Base-by-base conservation (phyloP, 2,113 vertebrate species). In the Eubucco bourcierii region DNA sequence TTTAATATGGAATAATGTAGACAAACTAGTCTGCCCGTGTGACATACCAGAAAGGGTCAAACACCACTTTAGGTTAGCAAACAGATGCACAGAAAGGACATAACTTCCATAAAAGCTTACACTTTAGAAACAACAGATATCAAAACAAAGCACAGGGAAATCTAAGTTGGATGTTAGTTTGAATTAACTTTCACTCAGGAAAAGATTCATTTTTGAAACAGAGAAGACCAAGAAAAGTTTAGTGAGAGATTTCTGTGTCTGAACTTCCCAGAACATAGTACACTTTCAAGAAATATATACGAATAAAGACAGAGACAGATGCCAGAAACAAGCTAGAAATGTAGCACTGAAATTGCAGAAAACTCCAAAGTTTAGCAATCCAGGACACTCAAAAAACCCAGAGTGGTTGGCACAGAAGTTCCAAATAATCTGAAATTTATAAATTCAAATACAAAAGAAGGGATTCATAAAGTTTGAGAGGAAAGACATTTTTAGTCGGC, bases 401-500 rank as follows among this genome's bases (percentile, higher is more conserved):
- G 55, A 90, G 28, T 29, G 94, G 92, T 84, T 92, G 92, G 93
- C 34, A 88, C 7, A 31, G 85, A n/a, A 19, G 25, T 50, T 17
- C 80, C 39, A 92, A 21, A 82, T 73, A 73, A 95, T 82, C 88
- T 85, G 56, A 47, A 87, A 86, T 91, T 67, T 82, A 84, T 58
- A 7, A 74, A 79, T 89, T 97, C 96, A 93, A 90, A 72, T 53
- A 72, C n/a, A 95, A 87, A 91, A 80, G 90, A 86, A 72, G 41
- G 4, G 80, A 96, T 93, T 94, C 80, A 95, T 90, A 75, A 95
- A 94, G 52, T 83, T 80, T 93, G 90, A 96, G 83, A 96, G 28
- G 21, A 82, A 93, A 81, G 75, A 90, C 39, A 94, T 91, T 95
- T 97, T 97, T 88, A 97, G 91, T 70, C 95, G 88, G 91, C 84